Evolutionary conservation across 2,888 invertebrate genomes (phyloP).

Genomic region (Aphidoletes aphidimyza): DNA sequence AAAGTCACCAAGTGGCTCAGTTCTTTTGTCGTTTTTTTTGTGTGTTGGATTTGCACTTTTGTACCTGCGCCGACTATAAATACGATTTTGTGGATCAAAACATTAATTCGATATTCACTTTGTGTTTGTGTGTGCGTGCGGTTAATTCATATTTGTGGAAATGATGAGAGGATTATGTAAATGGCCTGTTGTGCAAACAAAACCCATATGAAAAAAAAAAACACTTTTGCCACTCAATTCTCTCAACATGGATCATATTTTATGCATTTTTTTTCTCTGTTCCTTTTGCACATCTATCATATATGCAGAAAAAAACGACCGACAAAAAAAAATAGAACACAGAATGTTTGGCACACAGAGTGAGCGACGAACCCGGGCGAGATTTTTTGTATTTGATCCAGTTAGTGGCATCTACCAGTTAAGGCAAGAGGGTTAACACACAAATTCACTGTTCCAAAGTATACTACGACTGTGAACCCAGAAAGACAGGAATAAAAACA

Average conservation of each 20-base stretch:
- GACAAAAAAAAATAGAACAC: background rate
- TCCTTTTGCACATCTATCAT: background rate
- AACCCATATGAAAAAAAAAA: background rate
- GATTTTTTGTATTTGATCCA: constrained; percentile 4
- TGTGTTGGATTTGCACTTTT: too few relatives aligned
- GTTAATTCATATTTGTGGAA: background rate
- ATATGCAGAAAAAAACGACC: background rate
- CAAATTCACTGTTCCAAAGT: too few relatives aligned
- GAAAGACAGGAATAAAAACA: background rate
- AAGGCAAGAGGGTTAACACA: constrained; percentile 51
- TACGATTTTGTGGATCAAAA: background rate
- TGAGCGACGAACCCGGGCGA: too few relatives aligned
- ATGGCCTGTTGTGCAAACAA: too few relatives aligned
- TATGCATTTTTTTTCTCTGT: background rate
- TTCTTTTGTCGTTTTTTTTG: too few relatives aligned
- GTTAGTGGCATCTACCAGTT: background rate
- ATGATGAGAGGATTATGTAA: background rate
- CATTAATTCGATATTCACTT: constrained; percentile 11
- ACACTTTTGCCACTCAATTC: constrained; percentile 9
- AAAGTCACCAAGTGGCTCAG: too few relatives aligned
- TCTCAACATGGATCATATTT: constrained; percentile 39
- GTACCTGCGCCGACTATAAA: too few relatives aligned
- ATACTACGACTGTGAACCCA: too few relatives aligned
- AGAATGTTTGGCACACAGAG: constrained; percentile 20
- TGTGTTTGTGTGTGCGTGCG: background rate